Evolutionary conservation across 2,113 vertebrate species (phyloP).

Genomic region (Clarias gariepinus): DNA sequence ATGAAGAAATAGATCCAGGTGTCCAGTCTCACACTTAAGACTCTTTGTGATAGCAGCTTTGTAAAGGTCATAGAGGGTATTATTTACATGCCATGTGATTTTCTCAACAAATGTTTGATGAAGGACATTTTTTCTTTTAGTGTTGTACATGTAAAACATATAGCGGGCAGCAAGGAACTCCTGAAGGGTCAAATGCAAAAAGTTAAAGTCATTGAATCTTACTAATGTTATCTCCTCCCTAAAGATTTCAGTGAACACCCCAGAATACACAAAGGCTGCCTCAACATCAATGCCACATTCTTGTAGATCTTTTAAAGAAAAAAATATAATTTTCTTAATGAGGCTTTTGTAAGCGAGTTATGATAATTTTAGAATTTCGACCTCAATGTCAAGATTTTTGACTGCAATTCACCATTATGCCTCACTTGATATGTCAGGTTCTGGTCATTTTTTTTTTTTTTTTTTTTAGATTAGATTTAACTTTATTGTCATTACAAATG

Average conservation of each 20-base stretch:
- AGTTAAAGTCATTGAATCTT: neutral
- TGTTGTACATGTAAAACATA: neutral
- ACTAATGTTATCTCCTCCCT: neutral
- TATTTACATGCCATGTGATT: no score
- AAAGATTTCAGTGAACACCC: conserved; percentile 13
- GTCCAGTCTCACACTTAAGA: no score
- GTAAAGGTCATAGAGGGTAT: no score
- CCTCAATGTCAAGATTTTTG: neutral
- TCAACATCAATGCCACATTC: neutral
- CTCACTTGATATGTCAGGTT: neutral
- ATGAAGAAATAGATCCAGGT: no score
- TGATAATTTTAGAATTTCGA: neutral
- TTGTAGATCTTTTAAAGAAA: no score
- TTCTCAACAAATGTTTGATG: neutral
- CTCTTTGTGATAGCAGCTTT: no score
- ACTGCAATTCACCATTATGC: neutral
- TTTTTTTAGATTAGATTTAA: no score
- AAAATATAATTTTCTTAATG: no score
- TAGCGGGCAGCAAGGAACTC: conserved; percentile 10
- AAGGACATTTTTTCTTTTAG: neutral
- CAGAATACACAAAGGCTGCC: neutral
- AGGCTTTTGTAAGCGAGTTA: no score
- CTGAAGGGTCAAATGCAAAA: neutral
- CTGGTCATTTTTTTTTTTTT: no score
- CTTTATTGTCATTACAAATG: no score